A percentile compares a stretch with the other conserved stretches of the same genome.
These are phyloP conservation scores for Syngnathus typhle DNA, from an alignment of 2,113 vertebrate species.

Conservation along the genomic window DNA sequence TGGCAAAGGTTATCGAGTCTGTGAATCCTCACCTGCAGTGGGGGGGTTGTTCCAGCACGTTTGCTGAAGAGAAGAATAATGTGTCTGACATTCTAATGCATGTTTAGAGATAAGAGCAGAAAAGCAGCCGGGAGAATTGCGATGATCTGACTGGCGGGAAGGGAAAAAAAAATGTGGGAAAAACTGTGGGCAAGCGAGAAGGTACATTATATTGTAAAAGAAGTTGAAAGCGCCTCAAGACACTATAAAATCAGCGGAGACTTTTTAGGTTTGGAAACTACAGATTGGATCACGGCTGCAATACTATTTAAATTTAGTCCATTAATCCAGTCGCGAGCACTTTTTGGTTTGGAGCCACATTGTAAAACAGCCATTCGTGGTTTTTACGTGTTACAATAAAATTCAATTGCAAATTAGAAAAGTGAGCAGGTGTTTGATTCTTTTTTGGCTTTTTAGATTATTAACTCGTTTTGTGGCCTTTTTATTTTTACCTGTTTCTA, in stretches of 20 bases:
- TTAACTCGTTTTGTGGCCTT: background rate
- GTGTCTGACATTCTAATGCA: slow-evolving; percentile 63
- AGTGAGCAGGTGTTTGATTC: slow-evolving; percentile 9
- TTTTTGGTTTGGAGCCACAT: slow-evolving; percentile 3
- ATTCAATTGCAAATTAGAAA: slow-evolving; percentile 24
- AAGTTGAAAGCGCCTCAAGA: background rate
- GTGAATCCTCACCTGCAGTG: slow-evolving; percentile 40
- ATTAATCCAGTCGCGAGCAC: slow-evolving; percentile 1
- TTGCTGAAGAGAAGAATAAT: slow-evolving; percentile 41
- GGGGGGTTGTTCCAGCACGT: slow-evolving; percentile 32
- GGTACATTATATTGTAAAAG: background rate
- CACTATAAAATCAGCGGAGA: background rate
- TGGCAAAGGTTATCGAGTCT: slow-evolving; percentile 54
- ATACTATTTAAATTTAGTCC: slow-evolving; percentile 5
- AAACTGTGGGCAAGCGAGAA: background rate
- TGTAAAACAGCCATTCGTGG: slow-evolving; percentile 10
- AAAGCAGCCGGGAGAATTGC: slow-evolving; percentile 14
- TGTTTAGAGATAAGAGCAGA: slow-evolving; percentile 34
- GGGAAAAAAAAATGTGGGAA: slow-evolving; percentile 1
- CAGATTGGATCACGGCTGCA: slow-evolving; percentile 14
- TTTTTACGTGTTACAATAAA: slow-evolving; percentile 25
- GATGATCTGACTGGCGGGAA: slow-evolving; percentile 16
- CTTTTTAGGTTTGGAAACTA: background rate
- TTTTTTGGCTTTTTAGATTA: slow-evolving; percentile 1
- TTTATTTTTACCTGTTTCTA: slow-evolving; percentile 3